These are phyloP conservation scores for Clunio marinus DNA, from an alignment of 2,888 invertebrate genomes.

Conservation along the genomic window DNA sequence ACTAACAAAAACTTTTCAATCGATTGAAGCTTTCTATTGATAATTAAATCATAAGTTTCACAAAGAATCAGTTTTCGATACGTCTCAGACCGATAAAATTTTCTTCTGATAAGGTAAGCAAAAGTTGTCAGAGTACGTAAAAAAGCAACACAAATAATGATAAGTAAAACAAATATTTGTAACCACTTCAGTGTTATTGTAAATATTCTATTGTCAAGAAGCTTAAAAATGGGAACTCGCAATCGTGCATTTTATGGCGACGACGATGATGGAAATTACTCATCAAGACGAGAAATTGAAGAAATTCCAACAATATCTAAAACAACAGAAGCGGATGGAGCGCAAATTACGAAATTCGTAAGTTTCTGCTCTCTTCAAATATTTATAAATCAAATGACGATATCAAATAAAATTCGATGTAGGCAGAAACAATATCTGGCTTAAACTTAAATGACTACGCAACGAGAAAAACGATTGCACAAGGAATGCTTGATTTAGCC, in stretches of 20 bases:
- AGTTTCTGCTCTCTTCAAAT: neutral
- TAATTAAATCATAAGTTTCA: no score
- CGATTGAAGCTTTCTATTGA: no score
- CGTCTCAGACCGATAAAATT: no score
- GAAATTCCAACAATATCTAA: slow-evolving; percentile 18
- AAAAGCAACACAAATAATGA: no score
- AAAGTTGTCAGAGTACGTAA: no score
- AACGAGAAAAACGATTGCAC: slow-evolving; percentile 28
- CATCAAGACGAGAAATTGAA: neutral
- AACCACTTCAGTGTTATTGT: no score
- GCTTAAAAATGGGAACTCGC: neutral
- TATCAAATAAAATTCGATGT: neutral
- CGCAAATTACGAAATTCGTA: slow-evolving; percentile 18
- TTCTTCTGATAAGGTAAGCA: no score
- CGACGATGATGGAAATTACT: slow-evolving; percentile 4
- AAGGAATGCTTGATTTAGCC: slow-evolving; percentile 34
- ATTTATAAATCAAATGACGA: neutral
- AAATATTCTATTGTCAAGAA: no score
- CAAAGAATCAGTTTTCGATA: no score
- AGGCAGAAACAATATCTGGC: slow-evolving; percentile 15
- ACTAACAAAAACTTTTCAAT: no score
- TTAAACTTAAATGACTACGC: slow-evolving; percentile 16
- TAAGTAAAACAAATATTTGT: no score
- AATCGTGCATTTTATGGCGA: slow-evolving; percentile 27
- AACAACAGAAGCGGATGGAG: slow-evolving; percentile 1